These are phyloP conservation scores for Drosophila kurseongensis DNA, from an alignment of 1,140 invertebrate species.

Conservation along the genomic window DNA sequence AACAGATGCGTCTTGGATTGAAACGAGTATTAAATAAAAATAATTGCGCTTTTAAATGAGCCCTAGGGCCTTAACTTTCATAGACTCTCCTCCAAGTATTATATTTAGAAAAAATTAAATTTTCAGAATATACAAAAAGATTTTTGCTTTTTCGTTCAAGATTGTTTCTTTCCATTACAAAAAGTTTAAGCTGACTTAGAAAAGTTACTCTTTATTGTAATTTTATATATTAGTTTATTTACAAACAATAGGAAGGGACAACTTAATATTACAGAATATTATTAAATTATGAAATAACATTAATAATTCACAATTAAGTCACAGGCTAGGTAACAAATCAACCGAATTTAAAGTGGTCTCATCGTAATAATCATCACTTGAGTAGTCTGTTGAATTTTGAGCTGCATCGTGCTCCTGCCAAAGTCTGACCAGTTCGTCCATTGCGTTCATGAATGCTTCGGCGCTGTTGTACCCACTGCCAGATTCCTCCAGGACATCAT, in stretches of 20 bases:
- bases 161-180: too few relatives aligned
- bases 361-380: neutral
- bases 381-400: neutral
- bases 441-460: slow-evolving; percentile 41
- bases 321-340: neutral
- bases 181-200: too few relatives aligned
- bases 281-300: neutral
- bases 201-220: neutral
- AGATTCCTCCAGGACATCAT: neutral
- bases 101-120: too few relatives aligned
- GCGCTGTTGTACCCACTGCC: slow-evolving; percentile 30
- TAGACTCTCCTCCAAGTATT: too few relatives aligned
- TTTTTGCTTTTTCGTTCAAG: too few relatives aligned
- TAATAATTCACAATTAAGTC: neutral
- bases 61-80: too few relatives aligned
- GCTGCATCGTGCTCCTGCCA: slow-evolving; percentile 8
- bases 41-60: too few relatives aligned
- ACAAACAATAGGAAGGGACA: neutral
- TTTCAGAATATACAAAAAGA: too few relatives aligned
- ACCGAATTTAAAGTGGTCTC: neutral
- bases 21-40: too few relatives aligned
- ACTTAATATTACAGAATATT: too few relatives aligned
- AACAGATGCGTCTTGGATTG: too few relatives aligned
- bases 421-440: slow-evolving; percentile 1
- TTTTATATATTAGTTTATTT: neutral